Evolutionary conservation across 2,888 invertebrate genomes (phyloP), one percentile per base, ranked within the genome.

Genomic region (Acleris sparsana): DNA sequence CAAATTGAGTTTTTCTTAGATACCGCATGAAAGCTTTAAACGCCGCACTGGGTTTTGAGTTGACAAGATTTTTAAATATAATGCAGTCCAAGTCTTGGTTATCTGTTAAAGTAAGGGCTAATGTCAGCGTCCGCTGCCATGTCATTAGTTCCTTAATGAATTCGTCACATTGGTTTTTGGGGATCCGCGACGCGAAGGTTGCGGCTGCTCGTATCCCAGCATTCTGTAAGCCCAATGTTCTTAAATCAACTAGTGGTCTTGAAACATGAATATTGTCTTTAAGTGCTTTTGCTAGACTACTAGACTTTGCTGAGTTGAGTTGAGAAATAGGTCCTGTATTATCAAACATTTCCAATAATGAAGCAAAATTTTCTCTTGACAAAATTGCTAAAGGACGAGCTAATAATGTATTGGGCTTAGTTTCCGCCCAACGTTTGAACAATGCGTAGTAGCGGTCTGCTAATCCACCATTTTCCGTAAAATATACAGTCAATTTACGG

Each of bases 231-330:
- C 44, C 33, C 5, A 53, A 29, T 16, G 16, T 39, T 7, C 33
- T 49, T 7, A 64, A 59, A 43, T 59, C 58, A 9, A 49, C n/a
- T 5, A 39, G 48, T 25, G 63, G 63, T 48, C 53, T 33, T 6
- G 53, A 13, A 13, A 25, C 53, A 48, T 64, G 63, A 48, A 18
- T 22, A 13, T 64, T 64, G 7, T 48, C 53, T 53, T 53, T 64
- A 18, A 64, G 59, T 9, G 63, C 63, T 46, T 18, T 49, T 25
- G 63, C 58, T 48, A 64, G 39, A 53, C 58, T 53, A 59, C 16
- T 53, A 16, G 39, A n/a, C n/a, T n/a, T 22, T 25, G 53, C n/a
- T 58, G 63, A 48, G 18, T 59, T 59, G 6, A 2, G 20, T 9
- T 18, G 53, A 29, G 13, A 39, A 22, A 53, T 48, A 1, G 58